A percentile compares a stretch with the other conserved stretches of the same genome.
Conservation (phyloP, 1,140 invertebrate genomes). For the Lysiphlebus fabarum region DNA sequence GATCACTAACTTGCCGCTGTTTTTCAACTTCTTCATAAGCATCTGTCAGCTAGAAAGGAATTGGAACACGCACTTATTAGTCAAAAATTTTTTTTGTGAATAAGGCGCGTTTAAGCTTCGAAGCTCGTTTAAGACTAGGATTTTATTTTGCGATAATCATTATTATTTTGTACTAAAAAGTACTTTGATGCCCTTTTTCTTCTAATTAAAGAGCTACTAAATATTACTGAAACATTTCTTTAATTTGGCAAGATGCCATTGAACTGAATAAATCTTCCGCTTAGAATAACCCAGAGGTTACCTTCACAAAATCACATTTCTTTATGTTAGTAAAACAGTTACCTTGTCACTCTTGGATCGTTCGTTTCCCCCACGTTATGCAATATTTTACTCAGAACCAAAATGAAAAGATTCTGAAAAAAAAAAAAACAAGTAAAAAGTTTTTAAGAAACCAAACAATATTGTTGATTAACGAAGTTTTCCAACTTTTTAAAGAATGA, state of each 20-base stretch:
- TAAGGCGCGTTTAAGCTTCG: too few species aligned
- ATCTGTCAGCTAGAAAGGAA: slow-evolving; percentile 73
- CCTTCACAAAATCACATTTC: slow-evolving; percentile 30
- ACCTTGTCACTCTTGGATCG: slow-evolving; percentile 39
- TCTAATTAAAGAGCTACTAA: not conserved
- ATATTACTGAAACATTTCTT: not conserved
- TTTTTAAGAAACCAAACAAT: too few species aligned
- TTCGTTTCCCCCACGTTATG: slow-evolving; percentile 27
- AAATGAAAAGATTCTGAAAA: too few species aligned
- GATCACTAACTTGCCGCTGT: slow-evolving; percentile 79
- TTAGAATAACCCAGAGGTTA: slow-evolving; percentile 55
- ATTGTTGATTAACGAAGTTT: too few species aligned
- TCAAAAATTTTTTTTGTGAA: too few species aligned
- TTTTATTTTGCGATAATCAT: too few species aligned
- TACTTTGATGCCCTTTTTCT: not conserved
- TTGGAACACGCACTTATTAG: slow-evolving; percentile 17
- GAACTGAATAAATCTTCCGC: slow-evolving; percentile 28
- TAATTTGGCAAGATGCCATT: slow-evolving; percentile 23
- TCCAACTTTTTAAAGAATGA: not conserved
- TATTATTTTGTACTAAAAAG: too few species aligned
- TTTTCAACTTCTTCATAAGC: slow-evolving; percentile 89
- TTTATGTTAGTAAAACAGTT: slow-evolving; percentile 36
- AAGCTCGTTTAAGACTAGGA: too few species aligned
- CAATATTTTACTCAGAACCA: not conserved
- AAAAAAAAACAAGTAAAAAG: too few species aligned